Evolutionary conservation across 2,888 invertebrate species (phyloP).

Genomic region (Blomia tropicalis): DNA sequence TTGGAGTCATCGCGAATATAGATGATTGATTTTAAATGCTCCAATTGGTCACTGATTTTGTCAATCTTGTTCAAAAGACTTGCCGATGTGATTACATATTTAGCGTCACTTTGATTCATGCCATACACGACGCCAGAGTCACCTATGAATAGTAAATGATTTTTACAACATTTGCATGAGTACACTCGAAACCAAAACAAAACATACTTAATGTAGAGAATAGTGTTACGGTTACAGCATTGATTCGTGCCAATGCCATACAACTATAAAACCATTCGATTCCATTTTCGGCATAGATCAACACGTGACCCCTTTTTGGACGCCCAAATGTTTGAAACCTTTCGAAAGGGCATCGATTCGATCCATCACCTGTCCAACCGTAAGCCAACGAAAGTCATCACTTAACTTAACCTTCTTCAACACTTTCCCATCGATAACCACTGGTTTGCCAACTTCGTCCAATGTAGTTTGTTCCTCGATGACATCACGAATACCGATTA

Average conservation of each 20-base stretch:
- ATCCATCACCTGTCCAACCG: slow-evolving; percentile 14
- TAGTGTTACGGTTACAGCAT: slow-evolving; percentile 15
- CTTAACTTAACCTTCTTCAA: slow-evolving; percentile 15
- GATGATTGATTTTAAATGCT: slow-evolving; percentile 10
- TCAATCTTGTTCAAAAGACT: slow-evolving; percentile 14
- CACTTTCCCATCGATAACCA: slow-evolving; percentile 17
- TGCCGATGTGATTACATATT: slow-evolving; percentile 12
- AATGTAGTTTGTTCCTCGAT: not conserved
- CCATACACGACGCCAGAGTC: slow-evolving; percentile 20
- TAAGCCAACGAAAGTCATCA: slow-evolving; percentile 20
- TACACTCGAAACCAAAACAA: too few relatives aligned
- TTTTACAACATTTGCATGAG: too few relatives aligned
- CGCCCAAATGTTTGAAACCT: slow-evolving; percentile 12
- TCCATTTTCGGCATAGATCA: slow-evolving; percentile 21
- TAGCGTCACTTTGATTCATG: slow-evolving; percentile 20
- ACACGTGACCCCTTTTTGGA: slow-evolving; percentile 20
- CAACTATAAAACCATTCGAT: slow-evolving; percentile 17
- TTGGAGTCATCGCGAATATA: slow-evolving; percentile 3
- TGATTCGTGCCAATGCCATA: slow-evolving; percentile 14
- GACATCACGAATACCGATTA: slow-evolving; percentile 16
- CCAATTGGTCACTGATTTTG: not conserved
- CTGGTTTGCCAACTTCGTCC: slow-evolving; percentile 8
- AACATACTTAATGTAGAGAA: slow-evolving; percentile 16
- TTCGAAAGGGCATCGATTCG: slow-evolving; percentile 18
- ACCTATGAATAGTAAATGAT: too few relatives aligned